phyloP scores from a whole-genome alignment of 2,888 invertebrate species.

The Melinopterus prodromus region DNA sequence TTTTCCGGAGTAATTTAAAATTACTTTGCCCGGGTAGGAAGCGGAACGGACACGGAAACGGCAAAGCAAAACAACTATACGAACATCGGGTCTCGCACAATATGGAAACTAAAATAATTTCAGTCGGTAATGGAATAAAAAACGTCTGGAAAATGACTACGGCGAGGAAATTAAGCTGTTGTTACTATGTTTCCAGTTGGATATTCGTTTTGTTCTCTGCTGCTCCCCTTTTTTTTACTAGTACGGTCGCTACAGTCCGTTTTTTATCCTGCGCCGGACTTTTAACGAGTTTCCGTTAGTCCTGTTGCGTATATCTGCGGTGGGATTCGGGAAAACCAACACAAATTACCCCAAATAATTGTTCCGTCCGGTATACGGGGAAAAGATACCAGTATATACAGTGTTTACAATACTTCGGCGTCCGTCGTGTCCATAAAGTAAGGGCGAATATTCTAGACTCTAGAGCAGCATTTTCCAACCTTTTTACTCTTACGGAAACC shows the following conservation, averaged over 20 bases:
- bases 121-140: background rate
- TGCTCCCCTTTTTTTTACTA: background rate
- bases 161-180: background rate
- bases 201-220: background rate
- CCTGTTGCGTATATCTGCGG: constrained; percentile 4
- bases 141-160: background rate
- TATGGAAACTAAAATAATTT: background rate
- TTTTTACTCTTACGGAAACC: too few relatives aligned
- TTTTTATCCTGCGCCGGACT: constrained; percentile 4
- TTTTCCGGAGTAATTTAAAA: background rate
- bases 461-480: too few relatives aligned
- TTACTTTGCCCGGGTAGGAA: background rate
- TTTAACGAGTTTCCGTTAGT: background rate
- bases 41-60: background rate
- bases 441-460: too few relatives aligned
- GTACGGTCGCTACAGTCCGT: background rate
- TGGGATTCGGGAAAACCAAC: background rate
- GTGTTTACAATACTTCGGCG: background rate
- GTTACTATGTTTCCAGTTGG: background rate
- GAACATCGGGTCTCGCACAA: background rate
- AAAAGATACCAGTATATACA: background rate
- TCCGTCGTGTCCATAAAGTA: too few relatives aligned
- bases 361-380: background rate
- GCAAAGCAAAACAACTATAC: background rate
- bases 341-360: constrained; percentile 4